Conservation (phyloP, 1,140 invertebrate genomes). For the Helicoverpa zea region DNA sequence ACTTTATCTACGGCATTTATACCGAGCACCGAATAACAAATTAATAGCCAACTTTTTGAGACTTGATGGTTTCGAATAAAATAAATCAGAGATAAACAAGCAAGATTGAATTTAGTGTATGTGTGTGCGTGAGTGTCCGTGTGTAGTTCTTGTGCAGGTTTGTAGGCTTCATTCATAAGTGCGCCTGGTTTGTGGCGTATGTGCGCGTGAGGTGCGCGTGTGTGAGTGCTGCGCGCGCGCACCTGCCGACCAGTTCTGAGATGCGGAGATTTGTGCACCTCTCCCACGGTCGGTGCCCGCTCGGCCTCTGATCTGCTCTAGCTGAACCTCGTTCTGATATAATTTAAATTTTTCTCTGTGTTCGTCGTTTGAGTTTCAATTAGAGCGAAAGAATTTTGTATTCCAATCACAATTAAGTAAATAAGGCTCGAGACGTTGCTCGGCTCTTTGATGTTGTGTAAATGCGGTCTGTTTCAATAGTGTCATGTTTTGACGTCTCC, state of each 20-base stretch:
- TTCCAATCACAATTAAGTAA: conserved; percentile 48
- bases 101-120: conserved; percentile 68
- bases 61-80: conserved; percentile 78
- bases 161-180: conserved; percentile 84
- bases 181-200: conserved; percentile 64
- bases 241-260: conserved; percentile 86
- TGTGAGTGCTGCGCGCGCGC: conserved; percentile 68
- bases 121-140: conserved; percentile 53
- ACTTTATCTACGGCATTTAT: conserved; percentile 80
- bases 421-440: conserved; percentile 28
- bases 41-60: conserved; percentile 81
- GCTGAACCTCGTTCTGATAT: conserved; percentile 77
- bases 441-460: conserved; percentile 37
- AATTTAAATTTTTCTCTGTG: conserved; percentile 77
- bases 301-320: conserved; percentile 75
- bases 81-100: conserved; percentile 85
- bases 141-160: conserved; percentile 58
- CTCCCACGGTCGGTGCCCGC: conserved; percentile 84
- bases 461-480: conserved; percentile 34
- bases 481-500: conserved; percentile 36
- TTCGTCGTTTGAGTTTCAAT: conserved; percentile 56
- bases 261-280: conserved; percentile 85
- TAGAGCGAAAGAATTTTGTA: conserved; percentile 41
- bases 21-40: conserved; percentile 76
- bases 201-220: conserved; percentile 53